Conservation (phyloP, 2,888 invertebrate species). For the Leucophenga maculata region DNA sequence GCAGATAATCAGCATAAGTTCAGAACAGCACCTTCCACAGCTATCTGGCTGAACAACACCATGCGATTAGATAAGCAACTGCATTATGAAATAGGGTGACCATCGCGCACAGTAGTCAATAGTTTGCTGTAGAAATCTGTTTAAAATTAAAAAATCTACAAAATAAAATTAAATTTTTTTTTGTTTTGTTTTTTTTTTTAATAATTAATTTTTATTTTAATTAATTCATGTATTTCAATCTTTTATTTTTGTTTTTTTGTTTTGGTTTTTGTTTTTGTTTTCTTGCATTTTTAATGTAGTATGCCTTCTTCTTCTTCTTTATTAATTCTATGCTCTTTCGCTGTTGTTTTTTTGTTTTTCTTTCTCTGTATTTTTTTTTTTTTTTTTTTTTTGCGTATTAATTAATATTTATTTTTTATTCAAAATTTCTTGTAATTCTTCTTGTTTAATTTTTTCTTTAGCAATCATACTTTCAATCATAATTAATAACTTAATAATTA, state of each 20-base stretch:
- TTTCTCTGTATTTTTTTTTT: no score
- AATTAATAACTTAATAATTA: slow-evolving; percentile 60
- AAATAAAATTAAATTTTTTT: no score
- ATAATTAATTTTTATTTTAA: slow-evolving; percentile 16
- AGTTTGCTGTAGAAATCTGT: no score
- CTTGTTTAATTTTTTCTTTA: slow-evolving; percentile 33
- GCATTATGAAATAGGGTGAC: no score
- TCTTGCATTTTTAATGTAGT: background rate
- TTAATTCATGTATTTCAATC: slow-evolving; percentile 12
- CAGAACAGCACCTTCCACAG: no score
- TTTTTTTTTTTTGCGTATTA: slow-evolving; percentile 25
- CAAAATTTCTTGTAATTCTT: slow-evolving; percentile 41
- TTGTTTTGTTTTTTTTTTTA: background rate
- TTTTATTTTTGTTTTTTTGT: background rate
- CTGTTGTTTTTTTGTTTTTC: no score
- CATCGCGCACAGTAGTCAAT: no score
- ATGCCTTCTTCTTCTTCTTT: background rate
- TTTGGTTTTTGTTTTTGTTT: background rate
- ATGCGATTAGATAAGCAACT: no score
- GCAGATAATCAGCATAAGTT: no score
- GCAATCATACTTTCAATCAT: slow-evolving; percentile 23
- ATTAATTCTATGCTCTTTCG: background rate
- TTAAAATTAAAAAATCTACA: no score
- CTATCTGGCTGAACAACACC: no score
- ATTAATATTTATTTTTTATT: slow-evolving; percentile 30